Evolutionary conservation across 2,888 invertebrate species (phyloP), one percentile per base, ranked within the genome.

Genomic region (Chrysotoxum bicinctum): DNA sequence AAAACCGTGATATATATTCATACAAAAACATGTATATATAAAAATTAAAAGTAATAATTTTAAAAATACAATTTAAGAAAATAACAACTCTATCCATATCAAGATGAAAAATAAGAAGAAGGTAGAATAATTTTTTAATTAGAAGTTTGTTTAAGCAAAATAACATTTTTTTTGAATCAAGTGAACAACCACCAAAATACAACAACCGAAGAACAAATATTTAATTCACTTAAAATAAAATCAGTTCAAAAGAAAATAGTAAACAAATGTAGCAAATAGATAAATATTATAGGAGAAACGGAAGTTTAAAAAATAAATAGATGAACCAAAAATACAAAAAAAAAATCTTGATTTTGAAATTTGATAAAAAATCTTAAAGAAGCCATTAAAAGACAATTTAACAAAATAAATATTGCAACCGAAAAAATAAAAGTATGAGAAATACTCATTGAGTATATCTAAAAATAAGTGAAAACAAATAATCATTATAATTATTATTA

Each of bases 1-100:
- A 82, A 82, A 85, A 86, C 76, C 85, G 86, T 86, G 86, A 86
- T 86, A 86, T 86, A 86, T 86, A 86, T 82, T 77, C 78, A 86
- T 82, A 86, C 68, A 76, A 73, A 62, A 45, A 78, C 68, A 40
- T 81, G 52, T 75, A 76, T 69, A 72, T 69, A 70, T 48, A 60
- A 19, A 45, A 37, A 64, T 45, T 37, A 32, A 40, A 40, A 64
- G 23, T 19, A 16, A 58, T 48, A 58, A 74, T 37, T 52, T 21
- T 45, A 43, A 66, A 74, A 80, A 70, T 70, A 82, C 52, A 72
- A 75, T 37, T 60, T 75, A 76, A 80, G 60, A 52, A 83, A 69
- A 35, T 74, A 81, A 85, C 58, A 81, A 86, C 69, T 86, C 64
- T 78, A 86, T 82, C 86, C 86, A 86, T 86, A 86, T 86, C 86